These are phyloP conservation scores for Lutraria lutraria DNA, from an alignment of 2,888 invertebrate genomes.

Conservation along the genomic window DNA sequence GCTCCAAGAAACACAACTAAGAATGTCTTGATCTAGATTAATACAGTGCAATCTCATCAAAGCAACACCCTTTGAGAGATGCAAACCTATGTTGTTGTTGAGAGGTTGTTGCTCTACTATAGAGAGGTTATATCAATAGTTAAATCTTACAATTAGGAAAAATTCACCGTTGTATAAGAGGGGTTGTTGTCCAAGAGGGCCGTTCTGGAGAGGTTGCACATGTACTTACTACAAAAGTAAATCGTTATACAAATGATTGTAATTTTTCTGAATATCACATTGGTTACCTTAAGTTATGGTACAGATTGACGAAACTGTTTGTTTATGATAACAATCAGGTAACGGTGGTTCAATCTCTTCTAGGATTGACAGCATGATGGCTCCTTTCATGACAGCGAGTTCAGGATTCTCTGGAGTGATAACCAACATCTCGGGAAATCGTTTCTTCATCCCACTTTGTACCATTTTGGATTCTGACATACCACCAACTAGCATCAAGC, in stretches of 20 bases:
- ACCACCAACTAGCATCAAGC: slow-evolving; percentile 44
- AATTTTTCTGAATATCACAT: not conserved
- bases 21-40: too few relatives aligned
- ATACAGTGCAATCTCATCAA: too few relatives aligned
- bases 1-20: too few relatives aligned
- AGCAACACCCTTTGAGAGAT: too few relatives aligned
- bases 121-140: too few relatives aligned
- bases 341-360: slow-evolving; percentile 29
- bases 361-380: slow-evolving; percentile 16
- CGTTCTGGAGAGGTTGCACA: too few relatives aligned
- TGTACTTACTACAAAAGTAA: not conserved
- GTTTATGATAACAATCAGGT: slow-evolving; percentile 15
- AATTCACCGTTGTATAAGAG: too few relatives aligned
- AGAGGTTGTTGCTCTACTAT: too few relatives aligned
- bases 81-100: too few relatives aligned
- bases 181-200: too few relatives aligned
- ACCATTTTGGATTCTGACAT: slow-evolving; percentile 37
- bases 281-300: not conserved
- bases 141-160: too few relatives aligned
- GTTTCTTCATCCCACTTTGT: slow-evolving; percentile 22
- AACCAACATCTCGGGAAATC: slow-evolving; percentile 38
- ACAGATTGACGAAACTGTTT: not conserved
- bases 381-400: slow-evolving; percentile 47
- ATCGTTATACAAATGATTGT: not conserved
- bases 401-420: slow-evolving; percentile 33